A percentile compares a stretch with the other conserved stretches of the same genome.
Evolutionary conservation across 2,888 invertebrate species (phyloP).

Genomic region (Julus scanicus): DNA sequence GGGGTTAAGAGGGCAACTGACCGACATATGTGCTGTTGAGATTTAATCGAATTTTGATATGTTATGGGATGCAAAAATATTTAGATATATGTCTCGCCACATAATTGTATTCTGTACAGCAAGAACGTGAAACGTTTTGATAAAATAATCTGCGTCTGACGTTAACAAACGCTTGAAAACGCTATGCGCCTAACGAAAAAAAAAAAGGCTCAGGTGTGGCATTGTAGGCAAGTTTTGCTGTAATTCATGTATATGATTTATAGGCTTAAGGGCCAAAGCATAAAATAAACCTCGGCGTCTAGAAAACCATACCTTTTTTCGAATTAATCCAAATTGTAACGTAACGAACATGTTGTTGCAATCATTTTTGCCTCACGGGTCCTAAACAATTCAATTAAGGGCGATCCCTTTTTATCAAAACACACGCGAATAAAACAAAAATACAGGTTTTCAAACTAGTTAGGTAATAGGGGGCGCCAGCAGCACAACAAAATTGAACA

Average conservation of each 20-base stretch:
- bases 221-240: constrained; percentile 22
- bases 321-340: background rate
- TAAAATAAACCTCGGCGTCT: background rate
- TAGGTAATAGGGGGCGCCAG: constrained; percentile 1
- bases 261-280: constrained; percentile 10
- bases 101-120: background rate
- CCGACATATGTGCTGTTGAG: constrained; percentile 13
- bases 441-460: constrained; percentile 36
- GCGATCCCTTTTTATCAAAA: constrained; percentile 32
- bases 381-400: background rate
- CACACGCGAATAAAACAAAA: background rate
- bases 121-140: background rate
- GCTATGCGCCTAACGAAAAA: background rate
- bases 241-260: constrained; percentile 1
- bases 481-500: background rate
- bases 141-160: background rate
- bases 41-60: background rate
- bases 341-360: background rate
- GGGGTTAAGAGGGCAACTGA: background rate
- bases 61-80: background rate
- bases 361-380: background rate
- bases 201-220: constrained; percentile 34
- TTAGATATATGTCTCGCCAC: background rate
- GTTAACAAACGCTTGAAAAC: background rate
- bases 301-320: background rate